These are phyloP conservation scores for Enteromius unitaeniatus DNA, from an alignment of 2,797 vertebrate species.

Conservation along the genomic window DNA sequence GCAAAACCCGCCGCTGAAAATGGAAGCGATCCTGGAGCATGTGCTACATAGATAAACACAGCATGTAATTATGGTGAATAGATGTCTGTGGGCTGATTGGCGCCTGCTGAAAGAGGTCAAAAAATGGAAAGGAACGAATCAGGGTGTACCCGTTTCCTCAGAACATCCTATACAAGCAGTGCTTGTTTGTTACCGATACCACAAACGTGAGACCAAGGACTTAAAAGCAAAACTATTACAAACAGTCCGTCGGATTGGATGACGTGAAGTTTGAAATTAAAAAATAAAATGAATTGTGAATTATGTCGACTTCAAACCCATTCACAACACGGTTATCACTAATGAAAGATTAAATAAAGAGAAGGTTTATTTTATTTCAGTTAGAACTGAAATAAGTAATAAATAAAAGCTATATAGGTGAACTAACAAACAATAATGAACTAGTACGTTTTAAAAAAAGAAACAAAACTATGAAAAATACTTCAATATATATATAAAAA, in stretches of 20 bases:
- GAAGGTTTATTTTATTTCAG: neutral
- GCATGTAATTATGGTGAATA: conserved; percentile 67
- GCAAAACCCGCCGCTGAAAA: conserved; percentile 50
- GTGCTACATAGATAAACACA: conserved; percentile 61
- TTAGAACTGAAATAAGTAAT: neutral
- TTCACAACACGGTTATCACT: neutral
- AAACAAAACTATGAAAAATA: neutral
- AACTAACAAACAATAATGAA: neutral
- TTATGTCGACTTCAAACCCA: neutral
- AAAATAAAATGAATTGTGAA: no score
- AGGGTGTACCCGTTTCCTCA: conserved; percentile 16
- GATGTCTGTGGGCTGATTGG: conserved; percentile 66
- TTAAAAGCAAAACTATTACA: conserved; percentile 8
- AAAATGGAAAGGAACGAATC: conserved; percentile 39
- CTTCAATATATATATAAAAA: neutral
- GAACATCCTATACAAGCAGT: conserved; percentile 4
- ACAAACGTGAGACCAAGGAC: neutral
- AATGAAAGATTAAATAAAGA: neutral
- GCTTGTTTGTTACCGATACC: neutral
- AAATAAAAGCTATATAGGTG: neutral
- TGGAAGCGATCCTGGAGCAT: conserved; percentile 55
- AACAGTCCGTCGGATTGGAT: neutral
- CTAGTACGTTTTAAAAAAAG: neutral
- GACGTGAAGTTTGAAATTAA: no score
- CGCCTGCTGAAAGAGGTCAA: conserved; percentile 65